Conservation (phyloP, 1,140 invertebrate species). For the Apis mellifera region Amel_HAv3.1 CM009937.2:1123001-1123500, state of each 20-base stretch:
- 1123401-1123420: conserved; percentile 22
- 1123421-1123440: background rate
- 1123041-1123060: conserved; percentile 10
- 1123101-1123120: conserved; percentile 46
- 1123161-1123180: conserved; percentile 66
- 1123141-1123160: conserved; percentile 48
- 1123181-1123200: conserved; percentile 81
- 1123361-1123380: conserved; percentile 50
- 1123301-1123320: background rate
- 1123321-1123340: conserved; percentile 32
- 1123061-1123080: conserved; percentile 52
- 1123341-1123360: conserved; percentile 9
- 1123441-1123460: background rate
- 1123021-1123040: no score
- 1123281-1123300: background rate
- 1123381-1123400: conserved; percentile 45
- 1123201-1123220: conserved; percentile 69
- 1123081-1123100: conserved; percentile 53
- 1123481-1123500: background rate
- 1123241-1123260: conserved; percentile 43
- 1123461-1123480: background rate
- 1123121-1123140: conserved; percentile 38
- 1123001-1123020: no score
- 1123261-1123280: background rate
- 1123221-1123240: conserved; percentile 42